These are phyloP conservation scores for Drosophila tsacasi DNA, from an alignment of 1,140 invertebrate species.

Conservation along the genomic window DNA sequence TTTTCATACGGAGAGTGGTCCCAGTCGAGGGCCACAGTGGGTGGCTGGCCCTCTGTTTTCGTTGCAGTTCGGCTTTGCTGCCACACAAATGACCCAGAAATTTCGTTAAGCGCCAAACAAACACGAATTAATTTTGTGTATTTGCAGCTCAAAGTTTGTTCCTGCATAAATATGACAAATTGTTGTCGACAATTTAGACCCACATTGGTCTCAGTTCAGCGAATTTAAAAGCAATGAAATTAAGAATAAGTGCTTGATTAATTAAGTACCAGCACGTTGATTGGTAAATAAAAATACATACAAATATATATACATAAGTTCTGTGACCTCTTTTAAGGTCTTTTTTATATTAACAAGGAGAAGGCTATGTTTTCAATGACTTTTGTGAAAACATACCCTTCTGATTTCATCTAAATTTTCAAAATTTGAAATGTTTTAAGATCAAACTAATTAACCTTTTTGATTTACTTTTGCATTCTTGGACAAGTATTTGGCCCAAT, in stretches of 20 bases:
- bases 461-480: neutral
- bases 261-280: too few relatives aligned
- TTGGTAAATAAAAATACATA: too few relatives aligned
- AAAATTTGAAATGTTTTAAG: neutral
- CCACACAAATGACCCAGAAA: conserved; percentile 42
- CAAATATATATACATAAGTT: too few relatives aligned
- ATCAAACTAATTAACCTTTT: neutral
- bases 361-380: neutral
- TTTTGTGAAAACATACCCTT: neutral
- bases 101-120: conserved; percentile 58
- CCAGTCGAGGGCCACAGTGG: conserved; percentile 17
- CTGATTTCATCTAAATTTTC: neutral
- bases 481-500: neutral
- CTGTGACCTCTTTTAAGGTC: too few relatives aligned
- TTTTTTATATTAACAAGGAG: neutral
- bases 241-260: neutral
- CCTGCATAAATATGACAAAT: conserved; percentile 9
- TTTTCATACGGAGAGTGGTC: conserved; percentile 50
- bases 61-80: conserved; percentile 17
- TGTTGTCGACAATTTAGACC: conserved; percentile 2
- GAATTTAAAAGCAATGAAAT: neutral
- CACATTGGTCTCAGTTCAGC: neutral
- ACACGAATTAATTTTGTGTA: conserved; percentile 65
- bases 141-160: conserved; percentile 32
- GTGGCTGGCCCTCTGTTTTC: conserved; percentile 7